These are phyloP conservation scores for Cryptotis parvus DNA, from an alignment of 2,113 vertebrate genomes.

Conservation along the genomic window DNA sequence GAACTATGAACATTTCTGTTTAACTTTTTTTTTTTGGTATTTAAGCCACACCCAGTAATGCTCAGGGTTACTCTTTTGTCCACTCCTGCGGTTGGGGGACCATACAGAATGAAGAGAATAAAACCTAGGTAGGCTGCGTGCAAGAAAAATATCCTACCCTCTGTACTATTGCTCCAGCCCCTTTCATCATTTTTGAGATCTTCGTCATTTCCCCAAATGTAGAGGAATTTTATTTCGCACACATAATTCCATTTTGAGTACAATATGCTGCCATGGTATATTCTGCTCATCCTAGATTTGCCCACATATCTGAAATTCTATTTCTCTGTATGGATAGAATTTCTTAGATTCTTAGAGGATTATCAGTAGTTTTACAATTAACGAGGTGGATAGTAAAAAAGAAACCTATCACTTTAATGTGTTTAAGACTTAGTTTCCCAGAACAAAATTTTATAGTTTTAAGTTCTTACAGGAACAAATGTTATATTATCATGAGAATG, in stretches of 20 bases:
- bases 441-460: not conserved
- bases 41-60: too few species aligned
- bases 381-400: not conserved
- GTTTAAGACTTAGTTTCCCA: slow-evolving; percentile 7
- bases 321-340: too few species aligned
- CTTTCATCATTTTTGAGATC: not conserved
- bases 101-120: too few species aligned
- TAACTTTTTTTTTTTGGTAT: too few species aligned
- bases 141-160: too few species aligned
- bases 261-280: rapidly evolving
- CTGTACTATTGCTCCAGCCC: not conserved
- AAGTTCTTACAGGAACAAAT: not conserved
- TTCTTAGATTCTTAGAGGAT: not conserved
- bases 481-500: not conserved
- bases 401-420: not conserved
- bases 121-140: too few species aligned
- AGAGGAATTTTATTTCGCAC: not conserved
- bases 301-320: not conserved
- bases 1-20: too few species aligned
- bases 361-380: not conserved
- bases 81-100: too few species aligned
- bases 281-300: not conserved
- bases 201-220: rapidly evolving
- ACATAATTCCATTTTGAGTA: not conserved
- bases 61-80: too few species aligned